These are phyloP conservation scores for Arrhamphus sclerolepis DNA, from an alignment of 2,797 vertebrate species.

Conservation along the genomic window DNA sequence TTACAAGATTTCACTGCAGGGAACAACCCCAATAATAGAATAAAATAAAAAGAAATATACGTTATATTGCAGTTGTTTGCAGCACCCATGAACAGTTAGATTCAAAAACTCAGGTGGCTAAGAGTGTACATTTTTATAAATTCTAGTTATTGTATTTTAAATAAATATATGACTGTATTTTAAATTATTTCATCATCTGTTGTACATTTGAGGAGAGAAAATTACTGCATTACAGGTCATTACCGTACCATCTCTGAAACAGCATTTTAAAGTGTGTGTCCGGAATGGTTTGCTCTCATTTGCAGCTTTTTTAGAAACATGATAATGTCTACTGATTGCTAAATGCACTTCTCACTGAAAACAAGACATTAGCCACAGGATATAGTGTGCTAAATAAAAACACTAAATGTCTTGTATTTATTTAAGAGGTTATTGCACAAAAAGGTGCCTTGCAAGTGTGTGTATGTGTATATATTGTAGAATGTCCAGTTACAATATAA, in stretches of 20 bases:
- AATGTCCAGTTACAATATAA: constrained; percentile 16
- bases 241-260: constrained; percentile 13
- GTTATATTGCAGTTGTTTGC: constrained; percentile 14
- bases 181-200: constrained; percentile 24
- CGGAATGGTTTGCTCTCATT: constrained; percentile 4
- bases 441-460: constrained; percentile 20
- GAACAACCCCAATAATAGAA: constrained; percentile 6
- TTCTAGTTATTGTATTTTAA: constrained; percentile 20
- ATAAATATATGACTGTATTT: constrained; percentile 39
- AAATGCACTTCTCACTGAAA: constrained; percentile 1
- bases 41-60: neutral
- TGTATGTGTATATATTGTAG: constrained; percentile 32
- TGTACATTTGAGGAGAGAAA: neutral
- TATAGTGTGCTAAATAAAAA: constrained; percentile 30
- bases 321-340: constrained; percentile 16
- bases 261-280: constrained; percentile 14
- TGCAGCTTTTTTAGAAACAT: constrained; percentile 13
- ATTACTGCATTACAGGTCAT: neutral
- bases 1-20: constrained; percentile 30
- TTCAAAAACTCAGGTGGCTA: constrained; percentile 44
- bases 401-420: constrained; percentile 57
- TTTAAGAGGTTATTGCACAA: constrained; percentile 37
- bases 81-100: neutral
- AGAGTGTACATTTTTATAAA: constrained; percentile 6
- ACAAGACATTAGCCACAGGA: neutral